These are phyloP conservation scores for Osmerus mordax DNA, from an alignment of 2,113 vertebrate genomes.

Conservation along the genomic window DNA sequence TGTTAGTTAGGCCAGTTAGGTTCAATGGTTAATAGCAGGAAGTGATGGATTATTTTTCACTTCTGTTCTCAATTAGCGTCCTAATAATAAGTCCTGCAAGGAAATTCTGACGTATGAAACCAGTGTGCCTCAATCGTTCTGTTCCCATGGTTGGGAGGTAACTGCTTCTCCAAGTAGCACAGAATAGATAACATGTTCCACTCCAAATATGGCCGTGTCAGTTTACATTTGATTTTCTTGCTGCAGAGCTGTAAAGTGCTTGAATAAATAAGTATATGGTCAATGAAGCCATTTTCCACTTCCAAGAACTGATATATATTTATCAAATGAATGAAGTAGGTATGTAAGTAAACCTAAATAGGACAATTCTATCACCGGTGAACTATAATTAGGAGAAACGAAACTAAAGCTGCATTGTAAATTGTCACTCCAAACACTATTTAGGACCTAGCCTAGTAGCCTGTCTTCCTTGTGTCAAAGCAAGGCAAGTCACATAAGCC, in stretches of 20 bases:
- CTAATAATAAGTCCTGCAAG: background rate
- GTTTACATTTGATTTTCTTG: slow-evolving; percentile 21
- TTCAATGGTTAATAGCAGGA: slow-evolving; percentile 1
- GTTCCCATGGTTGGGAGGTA: slow-evolving; percentile 16
- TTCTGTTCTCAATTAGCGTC: slow-evolving; percentile 1
- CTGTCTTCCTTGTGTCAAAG: background rate
- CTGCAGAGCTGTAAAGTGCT: background rate
- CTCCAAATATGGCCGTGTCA: slow-evolving; percentile 65
- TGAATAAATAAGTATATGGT: too few relatives aligned
- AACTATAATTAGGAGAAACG: too few relatives aligned
- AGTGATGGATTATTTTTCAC: background rate
- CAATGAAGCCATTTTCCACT: too few relatives aligned
- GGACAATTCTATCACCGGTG: too few relatives aligned
- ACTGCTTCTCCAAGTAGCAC: slow-evolving; percentile 20
- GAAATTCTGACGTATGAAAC: background rate
- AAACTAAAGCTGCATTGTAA: too few relatives aligned
- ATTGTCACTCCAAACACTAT: background rate
- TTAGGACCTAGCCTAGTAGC: background rate
- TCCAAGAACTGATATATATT: too few relatives aligned
- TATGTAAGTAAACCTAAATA: too few relatives aligned
- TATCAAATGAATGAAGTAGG: too few relatives aligned
- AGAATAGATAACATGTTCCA: slow-evolving; percentile 59
- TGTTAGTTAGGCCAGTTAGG: too few relatives aligned
- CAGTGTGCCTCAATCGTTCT: slow-evolving; percentile 20
- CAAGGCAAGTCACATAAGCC: slow-evolving; percentile 3